phyloP scores from a whole-genome alignment of 2,888 invertebrate species.

The Sceliomorpha sp. region DNA sequence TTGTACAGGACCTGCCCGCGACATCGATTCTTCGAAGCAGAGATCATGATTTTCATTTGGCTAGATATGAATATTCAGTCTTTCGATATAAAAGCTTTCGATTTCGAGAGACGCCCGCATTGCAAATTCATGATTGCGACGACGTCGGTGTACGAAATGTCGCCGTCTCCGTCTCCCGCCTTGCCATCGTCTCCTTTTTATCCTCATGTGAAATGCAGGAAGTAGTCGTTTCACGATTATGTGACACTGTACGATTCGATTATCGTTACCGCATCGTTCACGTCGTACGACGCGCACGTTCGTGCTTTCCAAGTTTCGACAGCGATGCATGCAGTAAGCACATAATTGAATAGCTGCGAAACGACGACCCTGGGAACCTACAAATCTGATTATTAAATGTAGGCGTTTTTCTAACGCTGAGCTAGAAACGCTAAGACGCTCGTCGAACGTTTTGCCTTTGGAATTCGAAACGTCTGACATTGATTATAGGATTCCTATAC shows the following conservation, averaged over 20 bases:
- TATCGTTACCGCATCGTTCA: slow-evolving; percentile 25
- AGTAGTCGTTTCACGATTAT: slow-evolving; percentile 23
- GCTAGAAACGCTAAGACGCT: too few relatives aligned
- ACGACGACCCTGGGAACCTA: slow-evolving; percentile 5
- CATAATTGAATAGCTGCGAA: slow-evolving; percentile 37
- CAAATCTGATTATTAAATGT: too few relatives aligned
- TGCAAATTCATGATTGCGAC: too few relatives aligned
- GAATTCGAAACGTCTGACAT: too few relatives aligned
- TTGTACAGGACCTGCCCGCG: slow-evolving; percentile 19
- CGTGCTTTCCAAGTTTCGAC: slow-evolving; percentile 35
- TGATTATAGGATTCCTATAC: too few relatives aligned
- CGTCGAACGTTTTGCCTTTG: too few relatives aligned
- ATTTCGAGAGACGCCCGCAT: too few relatives aligned
- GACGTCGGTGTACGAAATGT: background rate
- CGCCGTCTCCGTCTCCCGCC: background rate
- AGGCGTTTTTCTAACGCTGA: too few relatives aligned
- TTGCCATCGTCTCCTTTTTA: background rate
- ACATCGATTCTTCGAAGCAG: slow-evolving; percentile 28
- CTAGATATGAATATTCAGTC: slow-evolving; percentile 1
- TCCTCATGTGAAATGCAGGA: slow-evolving; percentile 8
- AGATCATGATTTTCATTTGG: slow-evolving; percentile 19
- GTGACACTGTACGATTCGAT: slow-evolving; percentile 19
- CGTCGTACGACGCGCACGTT: slow-evolving; percentile 19
- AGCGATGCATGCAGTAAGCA: slow-evolving; percentile 28
- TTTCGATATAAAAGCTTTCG: background rate